phyloP scores from a whole-genome alignment of 2,797 vertebrate genomes.

The Echeneis naucrates region DNA sequence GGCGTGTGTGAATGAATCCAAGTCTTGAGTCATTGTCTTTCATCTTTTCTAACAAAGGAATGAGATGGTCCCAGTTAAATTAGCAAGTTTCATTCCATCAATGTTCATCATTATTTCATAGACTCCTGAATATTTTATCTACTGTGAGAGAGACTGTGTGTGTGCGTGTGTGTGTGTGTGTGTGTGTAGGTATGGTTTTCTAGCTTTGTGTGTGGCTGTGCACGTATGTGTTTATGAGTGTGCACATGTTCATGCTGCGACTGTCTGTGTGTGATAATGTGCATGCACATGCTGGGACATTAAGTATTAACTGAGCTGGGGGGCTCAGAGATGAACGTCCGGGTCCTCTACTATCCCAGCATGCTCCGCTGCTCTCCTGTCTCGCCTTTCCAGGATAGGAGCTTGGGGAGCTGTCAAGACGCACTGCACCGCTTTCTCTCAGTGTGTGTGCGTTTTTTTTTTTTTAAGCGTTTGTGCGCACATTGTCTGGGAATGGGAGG shows the following conservation, averaged over 20 bases:
- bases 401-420: slow-evolving; percentile 82
- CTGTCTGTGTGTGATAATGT: slow-evolving; percentile 3
- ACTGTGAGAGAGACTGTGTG: slow-evolving; percentile 35
- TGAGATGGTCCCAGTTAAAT: slow-evolving; percentile 78
- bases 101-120: slow-evolving; percentile 87
- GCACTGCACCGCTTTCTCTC: slow-evolving; percentile 47
- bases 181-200: slow-evolving; percentile 27
- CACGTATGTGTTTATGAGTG: slow-evolving; percentile 47
- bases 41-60: slow-evolving; percentile 61
- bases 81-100: slow-evolving; percentile 88
- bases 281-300: slow-evolving; percentile 58
- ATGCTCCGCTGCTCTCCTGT: slow-evolving; percentile 77
- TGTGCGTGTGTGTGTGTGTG: slow-evolving; percentile 44
- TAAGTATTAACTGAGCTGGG: slow-evolving; percentile 82
- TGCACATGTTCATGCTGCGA: slow-evolving; percentile 23
- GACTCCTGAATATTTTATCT: slow-evolving; percentile 82
- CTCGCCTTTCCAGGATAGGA: slow-evolving; percentile 82
- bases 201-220: slow-evolving; percentile 33
- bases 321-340: slow-evolving; percentile 74
- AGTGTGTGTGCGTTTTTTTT: slow-evolving; percentile 14
- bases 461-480: slow-evolving; percentile 23
- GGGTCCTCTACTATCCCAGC: slow-evolving; percentile 77
- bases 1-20: background rate
- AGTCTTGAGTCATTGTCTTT: slow-evolving; percentile 45
- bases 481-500: slow-evolving; percentile 51